Base-by-base conservation (phyloP, 1,140 invertebrate species). In the Apis cerana region DNA sequence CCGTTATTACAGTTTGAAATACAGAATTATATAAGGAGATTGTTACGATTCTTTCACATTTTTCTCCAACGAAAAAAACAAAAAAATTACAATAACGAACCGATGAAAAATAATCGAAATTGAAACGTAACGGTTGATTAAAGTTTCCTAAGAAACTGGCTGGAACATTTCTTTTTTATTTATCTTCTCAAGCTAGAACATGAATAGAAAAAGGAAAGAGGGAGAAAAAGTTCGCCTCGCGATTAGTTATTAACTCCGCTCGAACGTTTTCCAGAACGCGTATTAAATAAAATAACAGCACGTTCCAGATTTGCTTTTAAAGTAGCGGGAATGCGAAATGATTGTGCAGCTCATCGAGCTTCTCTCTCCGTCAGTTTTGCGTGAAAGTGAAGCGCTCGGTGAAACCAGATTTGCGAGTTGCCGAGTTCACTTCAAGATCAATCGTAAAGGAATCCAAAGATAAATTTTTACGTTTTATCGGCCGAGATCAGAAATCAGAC, bases 391-490 rank as follows among this genome's bases (percentile, higher is more conserved):
- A 72, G 17, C 21, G 43, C 27, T 33, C 27, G 70, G 21, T 68
- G 5, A 48, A 69, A 69, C 67, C 67, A 56, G 54, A 33, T 72
- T 58, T 72, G 33, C 52, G 56, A 72, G 70, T 56, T 72, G 21
- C 21, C 43, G 15, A 69, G 33, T 43, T 43, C 43, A n/a, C 43
- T 69, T 69, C 48, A 19, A 43, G 33, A 48, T 43, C 43, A 48
- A 69, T 48, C 67, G 67, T 48, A 48, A 69, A 69, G 19, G 43
- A 69, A 48, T 69, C 21, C 43, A 13, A 69, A 69, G 21, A 69
- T 15, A 12, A 50, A 48, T 69, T 48, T 27, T 69, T 69, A 48
- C 13, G 17, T 13, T 17, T 64, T 17, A 64, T 64, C 23, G 61
- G 27, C 27, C 33, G 33, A 23, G 2, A 64, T 27, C 33, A 27